These are phyloP conservation scores for Eleginops maclovinus DNA, from an alignment of 2,113 vertebrate species.

Conservation along the genomic window DNA sequence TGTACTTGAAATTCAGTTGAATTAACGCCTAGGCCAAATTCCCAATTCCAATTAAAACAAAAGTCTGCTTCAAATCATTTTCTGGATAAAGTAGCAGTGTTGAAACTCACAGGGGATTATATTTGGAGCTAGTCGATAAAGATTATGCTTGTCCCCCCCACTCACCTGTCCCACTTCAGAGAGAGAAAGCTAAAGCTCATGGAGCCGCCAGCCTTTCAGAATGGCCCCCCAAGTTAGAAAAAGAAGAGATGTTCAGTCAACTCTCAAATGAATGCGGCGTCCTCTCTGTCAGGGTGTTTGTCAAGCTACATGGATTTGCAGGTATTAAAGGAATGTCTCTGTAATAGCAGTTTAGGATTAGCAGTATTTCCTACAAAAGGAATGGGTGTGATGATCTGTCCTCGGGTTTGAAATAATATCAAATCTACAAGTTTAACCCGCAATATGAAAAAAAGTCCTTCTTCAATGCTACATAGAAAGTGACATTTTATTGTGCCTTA, in stretches of 20 bases:
- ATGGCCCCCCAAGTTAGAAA: conserved; percentile 36
- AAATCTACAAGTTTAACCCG: not conserved
- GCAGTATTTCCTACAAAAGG: not conserved
- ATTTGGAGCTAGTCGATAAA: conserved; percentile 63
- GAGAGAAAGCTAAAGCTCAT: conserved; percentile 51
- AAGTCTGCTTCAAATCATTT: conserved; percentile 49
- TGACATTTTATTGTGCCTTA: not conserved
- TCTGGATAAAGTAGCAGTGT: conserved; percentile 50
- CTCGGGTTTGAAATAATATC: not conserved
- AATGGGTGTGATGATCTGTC: not conserved
- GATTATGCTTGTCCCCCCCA: conserved; percentile 51
- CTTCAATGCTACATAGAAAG: not conserved
- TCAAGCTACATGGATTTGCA: conserved; percentile 39
- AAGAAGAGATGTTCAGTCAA: conserved; percentile 30
- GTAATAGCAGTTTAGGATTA: conserved; percentile 31
- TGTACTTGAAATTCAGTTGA: not conserved
- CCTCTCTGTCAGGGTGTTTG: conserved; percentile 30
- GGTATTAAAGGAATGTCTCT: conserved; percentile 25
- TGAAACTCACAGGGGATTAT: conserved; percentile 57
- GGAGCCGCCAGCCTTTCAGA: conserved; percentile 44
- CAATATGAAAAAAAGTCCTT: not conserved
- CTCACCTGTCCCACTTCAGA: conserved; percentile 55
- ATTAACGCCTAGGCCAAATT: conserved; percentile 16
- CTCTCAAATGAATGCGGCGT: conserved; percentile 37
- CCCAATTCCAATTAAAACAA: conserved; percentile 61